Base-by-base conservation (phyloP, 2,113 vertebrate genomes). In the Argyrosomus japonicus region DNA sequence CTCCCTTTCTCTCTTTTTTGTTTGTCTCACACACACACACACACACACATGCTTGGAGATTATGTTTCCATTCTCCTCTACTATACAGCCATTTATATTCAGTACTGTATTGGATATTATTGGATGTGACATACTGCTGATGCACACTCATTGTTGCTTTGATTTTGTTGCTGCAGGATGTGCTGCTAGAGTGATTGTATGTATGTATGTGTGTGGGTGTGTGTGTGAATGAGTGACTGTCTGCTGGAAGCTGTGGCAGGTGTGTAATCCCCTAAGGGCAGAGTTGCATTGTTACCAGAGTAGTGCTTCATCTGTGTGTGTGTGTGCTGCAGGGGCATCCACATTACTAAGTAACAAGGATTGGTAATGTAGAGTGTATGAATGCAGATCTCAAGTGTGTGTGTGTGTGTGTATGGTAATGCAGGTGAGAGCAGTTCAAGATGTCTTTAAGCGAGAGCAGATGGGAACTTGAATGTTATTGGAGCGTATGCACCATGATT, bases 391-490 rank as follows among this genome's bases (percentile, higher is more conserved):
- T 8, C 9, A 19, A n/a, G 25, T 56, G 21, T 70, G 62, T 13
- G 62, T 58, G 36, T 53, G 71, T 80, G 19, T 63, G 8, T 77
- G 63, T 27, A 21, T 19, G 70, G 40, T 75, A 75, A 79, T 83
- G 82, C 83, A 91, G 88, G 87, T 87, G 83, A 82, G 77, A 84
- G 70, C 43, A 69, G 60, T 67, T 76, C 68, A 89, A 88, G 75
- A 79, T 86, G 85, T 77, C 79, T 91, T 62, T 27, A 77, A 86
- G 75, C 19, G 32, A 72, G 74, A 90, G 74, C 86, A 93, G 88
- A 92, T 90, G 92, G 89, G 47, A 78, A 67, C 40, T 77, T 23
- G 43, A 80, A 84, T 84, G 61, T 87, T 90, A 91, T 68, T 85
- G 76, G 83, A 91, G 86, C 65, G n/a, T 81, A 75, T 23, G 50